Base-by-base conservation (phyloP, 2,888 invertebrate species). In the Tetragonisca angustula region DNA sequence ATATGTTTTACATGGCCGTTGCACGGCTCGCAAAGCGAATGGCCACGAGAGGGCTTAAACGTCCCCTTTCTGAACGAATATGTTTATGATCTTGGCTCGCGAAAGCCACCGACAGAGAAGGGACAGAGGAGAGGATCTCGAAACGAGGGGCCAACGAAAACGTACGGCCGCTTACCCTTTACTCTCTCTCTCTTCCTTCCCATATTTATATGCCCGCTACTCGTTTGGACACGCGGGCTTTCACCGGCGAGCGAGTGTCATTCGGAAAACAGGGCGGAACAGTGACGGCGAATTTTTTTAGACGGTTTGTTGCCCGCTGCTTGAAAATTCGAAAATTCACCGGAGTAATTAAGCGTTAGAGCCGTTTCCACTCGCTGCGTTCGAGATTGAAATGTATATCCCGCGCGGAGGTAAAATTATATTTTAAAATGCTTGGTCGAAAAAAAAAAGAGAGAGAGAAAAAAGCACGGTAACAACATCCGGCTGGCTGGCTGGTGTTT, bases 51-150 rank as follows among this genome's bases (percentile, higher is more conserved):
- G 56, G 43, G 79, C 43, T 76, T 80, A 77, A 80, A 77, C 52
- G 80, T 50, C 62, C 69, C 61, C 73, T 76, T 76, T 24, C 54
- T 50, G 76, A 67, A 84, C 65, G 84, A 85, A 85, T 85, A 85
- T 85, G 81, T 85, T 77, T 84, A 85, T 78, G 85, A 85, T 77
- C 72, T 85, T 80, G 85, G 76, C 84, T 83, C 79, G 65, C 43
- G 67, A 64, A 70, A 65, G 49, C 50, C 24, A 21, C 17, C 43
- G 43, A 4, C 65, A 49, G 54, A 4, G 24, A 15, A 52, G 68
- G 24, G n/a, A 21, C 32, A 32, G 32, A 32, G 43, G 3, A 4
- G 11, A 62, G 4, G 27, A 19, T 50, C 17, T 43, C 27, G 24
- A 54, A 27, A 27, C 43, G 19, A 27, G 61, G 36, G 24, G 5